Evolutionary conservation across 1,140 invertebrate genomes (phyloP).

Genomic region (Orchesella cincta): DNA sequence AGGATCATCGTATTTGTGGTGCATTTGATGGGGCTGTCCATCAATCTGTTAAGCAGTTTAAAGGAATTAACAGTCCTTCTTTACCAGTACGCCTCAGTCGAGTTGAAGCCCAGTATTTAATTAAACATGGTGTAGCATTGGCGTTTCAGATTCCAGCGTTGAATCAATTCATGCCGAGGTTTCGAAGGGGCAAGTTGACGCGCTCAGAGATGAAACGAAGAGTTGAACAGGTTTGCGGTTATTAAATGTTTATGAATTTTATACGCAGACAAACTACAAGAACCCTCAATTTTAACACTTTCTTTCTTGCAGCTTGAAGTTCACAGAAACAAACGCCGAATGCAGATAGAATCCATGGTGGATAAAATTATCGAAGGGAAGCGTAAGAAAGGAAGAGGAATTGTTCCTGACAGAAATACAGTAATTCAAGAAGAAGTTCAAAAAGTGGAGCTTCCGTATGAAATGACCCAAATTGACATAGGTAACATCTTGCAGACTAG

Average conservation of each 20-base stretch:
- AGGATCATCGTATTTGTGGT: constrained; percentile 68
- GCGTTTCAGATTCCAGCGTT: constrained; percentile 35
- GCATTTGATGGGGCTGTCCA: constrained; percentile 63
- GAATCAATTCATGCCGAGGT: constrained; percentile 19
- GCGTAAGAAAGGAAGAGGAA: constrained; percentile 59
- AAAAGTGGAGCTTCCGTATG: constrained; percentile 56
- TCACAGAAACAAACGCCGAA: constrained; percentile 63
- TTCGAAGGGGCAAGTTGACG: background rate
- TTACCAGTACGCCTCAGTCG: constrained; percentile 31
- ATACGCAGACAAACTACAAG: background rate
- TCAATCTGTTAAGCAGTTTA: constrained; percentile 48
- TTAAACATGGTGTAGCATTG: constrained; percentile 32
- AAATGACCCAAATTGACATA: constrained; percentile 36
- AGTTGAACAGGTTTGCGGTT: constrained; percentile 32
- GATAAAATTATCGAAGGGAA: constrained; percentile 68
- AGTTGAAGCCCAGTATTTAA: constrained; percentile 39
- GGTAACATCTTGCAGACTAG: too few relatives aligned
- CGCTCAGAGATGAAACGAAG: background rate
- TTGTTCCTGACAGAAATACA: constrained; percentile 59
- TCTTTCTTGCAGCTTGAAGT: constrained; percentile 55
- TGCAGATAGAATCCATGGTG: constrained; percentile 62
- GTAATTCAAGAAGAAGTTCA: constrained; percentile 66
- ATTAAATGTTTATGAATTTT: background rate
- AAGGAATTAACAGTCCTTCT: constrained; percentile 3
- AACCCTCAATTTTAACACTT: background rate